Evolutionary conservation across 2,797 vertebrate genomes (phyloP).

Genomic region (Gadopsis bispinosus): DNA sequence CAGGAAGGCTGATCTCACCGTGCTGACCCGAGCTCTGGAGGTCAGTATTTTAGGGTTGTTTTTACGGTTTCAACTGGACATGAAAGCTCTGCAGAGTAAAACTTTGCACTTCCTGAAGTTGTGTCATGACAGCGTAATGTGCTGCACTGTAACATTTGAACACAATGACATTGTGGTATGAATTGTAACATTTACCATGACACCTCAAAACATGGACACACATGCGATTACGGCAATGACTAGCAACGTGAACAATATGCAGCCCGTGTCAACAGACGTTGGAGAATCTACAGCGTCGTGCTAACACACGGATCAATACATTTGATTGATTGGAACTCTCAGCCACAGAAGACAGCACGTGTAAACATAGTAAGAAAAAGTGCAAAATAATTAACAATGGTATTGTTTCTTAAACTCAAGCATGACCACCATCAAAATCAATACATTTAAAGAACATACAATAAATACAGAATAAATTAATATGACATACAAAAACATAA

Average conservation of each 20-base stretch:
- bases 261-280: constrained; percentile 26
- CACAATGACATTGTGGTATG: constrained; percentile 12
- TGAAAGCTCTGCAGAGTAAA: constrained; percentile 18
- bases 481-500: constrained; percentile 43
- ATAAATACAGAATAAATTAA: constrained; percentile 40
- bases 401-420: constrained; percentile 21
- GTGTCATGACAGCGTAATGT: constrained; percentile 3
- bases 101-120: background rate
- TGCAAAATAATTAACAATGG: constrained; percentile 42
- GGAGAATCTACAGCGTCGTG: constrained; percentile 47
- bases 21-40: constrained; percentile 33
- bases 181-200: constrained; percentile 41
- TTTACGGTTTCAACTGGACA: constrained; percentile 19
- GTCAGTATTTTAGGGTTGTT: constrained; percentile 22
- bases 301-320: constrained; percentile 43
- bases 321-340: constrained; percentile 13
- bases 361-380: constrained; percentile 52
- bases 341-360: constrained; percentile 33
- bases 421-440: constrained; percentile 23
- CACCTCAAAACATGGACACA: constrained; percentile 38
- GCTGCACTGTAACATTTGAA: constrained; percentile 29
- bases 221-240: constrained; percentile 57
- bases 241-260: constrained; percentile 21
- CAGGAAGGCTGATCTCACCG: constrained; percentile 34
- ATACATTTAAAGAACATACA: constrained; percentile 27